A percentile compares a stretch with the other conserved stretches of the same genome.
These are phyloP conservation scores for Vanacampus margaritifer DNA, from an alignment of 2,113 vertebrate genomes.

Conservation along the genomic window DNA sequence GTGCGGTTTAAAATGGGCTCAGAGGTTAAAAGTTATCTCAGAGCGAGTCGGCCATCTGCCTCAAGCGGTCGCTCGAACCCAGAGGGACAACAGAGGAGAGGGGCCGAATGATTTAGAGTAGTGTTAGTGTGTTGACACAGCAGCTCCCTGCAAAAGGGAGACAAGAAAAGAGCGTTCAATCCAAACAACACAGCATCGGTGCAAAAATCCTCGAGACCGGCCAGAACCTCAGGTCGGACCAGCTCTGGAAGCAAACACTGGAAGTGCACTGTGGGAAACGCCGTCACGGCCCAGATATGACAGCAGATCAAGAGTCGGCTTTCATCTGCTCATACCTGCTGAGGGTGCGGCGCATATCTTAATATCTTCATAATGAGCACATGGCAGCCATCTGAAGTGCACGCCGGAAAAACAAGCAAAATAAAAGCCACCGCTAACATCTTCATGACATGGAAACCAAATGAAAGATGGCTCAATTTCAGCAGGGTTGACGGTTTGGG, in stretches of 20 bases:
- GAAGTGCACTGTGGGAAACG: background rate
- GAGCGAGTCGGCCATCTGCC: background rate
- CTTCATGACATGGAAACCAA: background rate
- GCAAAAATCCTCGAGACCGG: background rate
- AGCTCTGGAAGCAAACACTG: constrained; percentile 28
- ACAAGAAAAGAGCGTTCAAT: background rate
- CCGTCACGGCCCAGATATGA: background rate
- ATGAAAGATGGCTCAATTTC: background rate
- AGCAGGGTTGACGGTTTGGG: background rate
- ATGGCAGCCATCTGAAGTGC: background rate
- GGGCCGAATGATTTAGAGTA: background rate
- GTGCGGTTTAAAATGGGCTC: background rate
- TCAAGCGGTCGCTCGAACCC: background rate
- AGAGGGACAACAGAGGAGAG: background rate
- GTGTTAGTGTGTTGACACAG: background rate
- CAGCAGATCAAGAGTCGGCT: background rate
- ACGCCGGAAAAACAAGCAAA: background rate
- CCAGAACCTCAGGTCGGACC: constrained; percentile 25
- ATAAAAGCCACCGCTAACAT: background rate
- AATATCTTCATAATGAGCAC: background rate
- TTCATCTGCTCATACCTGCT: background rate
- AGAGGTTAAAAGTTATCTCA: background rate
- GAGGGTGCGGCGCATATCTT: background rate
- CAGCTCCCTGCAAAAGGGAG: background rate
- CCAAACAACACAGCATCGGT: background rate